Percentiles rank a stretch among this genome's conserved stretches.
Evolutionary conservation across 2,888 invertebrate genomes (phyloP).

Genomic region (Hirtodrosophila duncani): DNA sequence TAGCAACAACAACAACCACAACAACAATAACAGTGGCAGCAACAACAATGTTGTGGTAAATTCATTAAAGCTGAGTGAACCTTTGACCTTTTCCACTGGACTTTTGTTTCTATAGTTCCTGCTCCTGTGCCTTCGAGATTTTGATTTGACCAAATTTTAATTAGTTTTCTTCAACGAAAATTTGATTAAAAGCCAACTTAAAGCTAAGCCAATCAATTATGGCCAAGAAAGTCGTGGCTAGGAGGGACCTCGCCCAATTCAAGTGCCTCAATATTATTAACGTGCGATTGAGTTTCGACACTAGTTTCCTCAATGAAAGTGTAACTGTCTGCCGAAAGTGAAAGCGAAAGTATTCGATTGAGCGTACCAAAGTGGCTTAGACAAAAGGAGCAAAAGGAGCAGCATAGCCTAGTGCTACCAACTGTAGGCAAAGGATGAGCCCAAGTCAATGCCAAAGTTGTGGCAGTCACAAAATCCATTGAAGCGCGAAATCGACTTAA

Average conservation of each 20-base stretch:
- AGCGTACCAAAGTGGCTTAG: conserved; percentile 64
- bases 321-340: conserved; percentile 22
- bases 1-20: conserved; percentile 31
- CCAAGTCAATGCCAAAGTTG: conserved; percentile 41
- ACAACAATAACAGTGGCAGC: neutral
- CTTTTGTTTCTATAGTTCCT: conserved; percentile 5
- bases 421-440: conserved; percentile 1
- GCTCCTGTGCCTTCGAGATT: conserved; percentile 8
- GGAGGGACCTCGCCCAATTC: conserved; percentile 5
- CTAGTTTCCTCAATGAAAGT: conserved; percentile 23
- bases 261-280: conserved; percentile 34
- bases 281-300: conserved; percentile 47
- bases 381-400: conserved; percentile 5
- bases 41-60: neutral
- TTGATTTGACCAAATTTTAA: conserved; percentile 33
- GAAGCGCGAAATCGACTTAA: conserved; percentile 69
- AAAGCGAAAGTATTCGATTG: conserved; percentile 57
- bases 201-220: conserved; percentile 2
- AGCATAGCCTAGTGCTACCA: conserved; percentile 17
- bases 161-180: conserved; percentile 40
- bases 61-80: conserved; percentile 24
- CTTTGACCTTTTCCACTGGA: conserved; percentile 29
- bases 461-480: conserved; percentile 50
- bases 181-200: conserved; percentile 25
- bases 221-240: no score